Base-by-base conservation (phyloP, 2,113 vertebrate species). In the Phyllostomus hastatus region DNA sequence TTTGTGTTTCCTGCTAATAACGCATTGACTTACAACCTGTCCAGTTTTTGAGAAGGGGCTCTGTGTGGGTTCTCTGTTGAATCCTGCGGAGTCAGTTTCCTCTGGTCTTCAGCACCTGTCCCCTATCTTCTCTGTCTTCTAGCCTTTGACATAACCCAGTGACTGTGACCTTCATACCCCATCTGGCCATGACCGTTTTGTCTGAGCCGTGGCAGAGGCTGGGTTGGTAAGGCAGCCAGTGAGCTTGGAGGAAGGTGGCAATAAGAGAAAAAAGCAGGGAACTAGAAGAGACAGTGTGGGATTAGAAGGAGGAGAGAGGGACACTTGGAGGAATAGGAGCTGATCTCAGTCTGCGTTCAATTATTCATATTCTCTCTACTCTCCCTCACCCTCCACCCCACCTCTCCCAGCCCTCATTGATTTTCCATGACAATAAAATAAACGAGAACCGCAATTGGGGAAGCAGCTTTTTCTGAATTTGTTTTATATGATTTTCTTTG, bases 401-500 rank as follows among this genome's bases (percentile, higher is more conserved):
- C 67, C 73, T 7, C 64, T 84, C 24, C 35, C 31, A 22, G 38
- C 59, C 54, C 70, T 80, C 52, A 41, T 4, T 78, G 95, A 92
- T 78, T 79, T 90, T 73, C 83, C 48, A 35, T 64, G 88, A 91
- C 70, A 94, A 85, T 57, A 85, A 83, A 94, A 91, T 52, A n/a
- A 12, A 83, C 48, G 75, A 88, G 69, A 83, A 52, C 2, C 14
- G 72, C 46, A 61, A 26, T 2, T 5, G 33, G 38, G 43, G 28
- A 82, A 70, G 61, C 5, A n/a, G 46, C 46, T n/a, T 94, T 92
- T 85, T 73, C 70, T 88, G 72, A 94, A 92, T 95, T 90, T 66
- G n/a, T 76, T 94, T 84, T 72, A 48, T 94, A 57, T 38, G 66
- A 67, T 90, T 88, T 96, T 92, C 52, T 85, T 92, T 57, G 59